Conservation (phyloP, 1,140 invertebrate species). For the Anastrepha obliqua region DNA sequence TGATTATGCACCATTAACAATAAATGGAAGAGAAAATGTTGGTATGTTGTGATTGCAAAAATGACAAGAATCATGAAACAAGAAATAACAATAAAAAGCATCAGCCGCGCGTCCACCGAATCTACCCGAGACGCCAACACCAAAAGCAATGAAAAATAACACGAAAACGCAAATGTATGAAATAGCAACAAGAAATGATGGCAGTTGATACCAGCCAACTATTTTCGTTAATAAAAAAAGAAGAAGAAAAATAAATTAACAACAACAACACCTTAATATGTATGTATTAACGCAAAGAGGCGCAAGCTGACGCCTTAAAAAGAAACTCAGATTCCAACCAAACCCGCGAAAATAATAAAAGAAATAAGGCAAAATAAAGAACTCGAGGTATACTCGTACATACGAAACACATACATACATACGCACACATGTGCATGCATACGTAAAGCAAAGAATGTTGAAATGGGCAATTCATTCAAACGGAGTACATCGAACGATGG, state of each 20-base stretch:
- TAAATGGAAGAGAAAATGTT: conserved; percentile 47
- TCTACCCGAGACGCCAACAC: not conserved
- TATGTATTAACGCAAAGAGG: not conserved
- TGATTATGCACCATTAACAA: conserved; percentile 51
- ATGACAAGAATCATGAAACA: conserved; percentile 27
- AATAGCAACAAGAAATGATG: conserved; percentile 27
- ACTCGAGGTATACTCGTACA: not conserved
- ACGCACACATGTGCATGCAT: not conserved
- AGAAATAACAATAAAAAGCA: not conserved
- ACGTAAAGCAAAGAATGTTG: not conserved
- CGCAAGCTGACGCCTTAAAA: conserved; percentile 9
- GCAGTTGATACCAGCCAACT: conserved; percentile 13
- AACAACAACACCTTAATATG: not conserved
- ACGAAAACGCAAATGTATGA: not conserved
- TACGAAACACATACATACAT: not conserved
- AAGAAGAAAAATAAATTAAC: not conserved
- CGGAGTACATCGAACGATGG: not conserved
- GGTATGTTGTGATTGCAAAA: conserved; percentile 41
- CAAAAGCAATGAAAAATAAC: not conserved
- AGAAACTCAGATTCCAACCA: conserved; percentile 33
- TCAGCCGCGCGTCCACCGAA: not conserved
- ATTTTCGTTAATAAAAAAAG: conserved; percentile 13
- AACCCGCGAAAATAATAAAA: not conserved
- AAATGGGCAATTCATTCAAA: conserved; percentile 42
- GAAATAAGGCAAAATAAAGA: not conserved